Evolutionary conservation across 1,140 invertebrate genomes (phyloP), one percentile per base, ranked within the genome.

Genomic region (Penaeus indicus): DNA sequence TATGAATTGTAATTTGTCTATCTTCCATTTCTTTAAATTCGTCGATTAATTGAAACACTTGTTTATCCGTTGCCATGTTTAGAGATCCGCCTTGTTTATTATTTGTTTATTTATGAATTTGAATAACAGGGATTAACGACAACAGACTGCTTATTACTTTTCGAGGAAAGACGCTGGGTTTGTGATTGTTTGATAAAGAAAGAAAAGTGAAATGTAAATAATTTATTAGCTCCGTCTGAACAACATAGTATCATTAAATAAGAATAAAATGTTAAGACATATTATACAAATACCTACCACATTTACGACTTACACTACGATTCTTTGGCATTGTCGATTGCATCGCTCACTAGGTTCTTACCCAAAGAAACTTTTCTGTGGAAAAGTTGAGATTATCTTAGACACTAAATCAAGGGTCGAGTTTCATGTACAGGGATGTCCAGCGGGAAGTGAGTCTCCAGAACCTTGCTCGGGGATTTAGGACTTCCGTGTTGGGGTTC

Each of bases 361-460:
- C 69, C 19, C 54, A 25, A 60, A 21, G 16, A 42, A 16, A 42
- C 61, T n/a, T 61, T 67, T 18, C 67, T 60, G n/a, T 69, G 21
- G 22, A 42, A 18, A 64, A 21, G 82, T 11, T 69, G 64, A 62
- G 21, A 38, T 32, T 84, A 38, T 8, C 72, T 21, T 32, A 18
- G 25, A 25, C 16, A 19, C 61, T 63, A 86, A 62, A 86, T 86
- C 27, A 86, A 47, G 8, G 84, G 84, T 16, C 84, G 60, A 27
- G 27, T 10, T 77, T 86, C 84, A 22, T 77, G 84, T 25, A 78
- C 32, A 16, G 69, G 32, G 32, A 63, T 69, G 42, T 88, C 87
- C 8, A 88, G 22, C 2, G 87, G 87, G 72, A 88, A 88, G 42
- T 88, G 87, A 2, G 88, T 85, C 69, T 89, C 84, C 27, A 89